A percentile compares a stretch with the other conserved stretches of the same genome.
Conservation (phyloP, 2,797 vertebrate species). For the Epinephelus coioides region DNA sequence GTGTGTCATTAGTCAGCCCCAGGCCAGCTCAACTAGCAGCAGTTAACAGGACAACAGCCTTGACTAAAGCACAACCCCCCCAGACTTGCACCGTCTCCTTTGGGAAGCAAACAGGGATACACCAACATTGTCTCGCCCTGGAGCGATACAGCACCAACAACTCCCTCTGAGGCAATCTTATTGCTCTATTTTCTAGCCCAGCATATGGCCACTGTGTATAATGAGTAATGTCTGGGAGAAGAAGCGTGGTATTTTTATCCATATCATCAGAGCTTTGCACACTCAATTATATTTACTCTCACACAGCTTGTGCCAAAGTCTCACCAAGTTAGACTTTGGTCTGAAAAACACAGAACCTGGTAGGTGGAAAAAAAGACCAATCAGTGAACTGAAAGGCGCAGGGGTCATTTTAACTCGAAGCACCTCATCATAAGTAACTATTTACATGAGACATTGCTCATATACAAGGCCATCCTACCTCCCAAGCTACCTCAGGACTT, state of each 20-base stretch:
- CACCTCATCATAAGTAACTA: background rate
- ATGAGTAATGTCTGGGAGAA: conserved; percentile 14
- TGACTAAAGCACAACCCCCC: conserved; percentile 39
- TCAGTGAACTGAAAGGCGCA: background rate
- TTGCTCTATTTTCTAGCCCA: conserved; percentile 53
- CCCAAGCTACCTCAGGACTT: background rate
- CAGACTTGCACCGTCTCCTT: conserved; percentile 47
- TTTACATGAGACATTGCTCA: background rate
- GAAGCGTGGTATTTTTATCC: conserved; percentile 4
- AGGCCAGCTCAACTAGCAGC: conserved; percentile 25
- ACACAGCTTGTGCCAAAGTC: too few relatives aligned
- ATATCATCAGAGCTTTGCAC: conserved; percentile 3
- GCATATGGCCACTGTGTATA: conserved; percentile 15
- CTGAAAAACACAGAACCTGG: background rate
- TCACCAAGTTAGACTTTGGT: background rate
- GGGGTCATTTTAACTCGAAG: background rate
- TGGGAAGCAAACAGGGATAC: conserved; percentile 54
- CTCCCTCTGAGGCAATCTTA: conserved; percentile 42
- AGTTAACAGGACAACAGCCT: conserved; percentile 52
- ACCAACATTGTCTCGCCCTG: conserved; percentile 58
- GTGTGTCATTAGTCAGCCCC: conserved; percentile 38
- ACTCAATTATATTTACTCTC: background rate
- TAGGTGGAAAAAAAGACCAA: background rate
- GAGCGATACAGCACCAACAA: conserved; percentile 54
- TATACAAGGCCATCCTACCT: background rate